Evolutionary conservation across 1,140 invertebrate genomes (phyloP).

Genomic region (Telenomus remus): DNA sequence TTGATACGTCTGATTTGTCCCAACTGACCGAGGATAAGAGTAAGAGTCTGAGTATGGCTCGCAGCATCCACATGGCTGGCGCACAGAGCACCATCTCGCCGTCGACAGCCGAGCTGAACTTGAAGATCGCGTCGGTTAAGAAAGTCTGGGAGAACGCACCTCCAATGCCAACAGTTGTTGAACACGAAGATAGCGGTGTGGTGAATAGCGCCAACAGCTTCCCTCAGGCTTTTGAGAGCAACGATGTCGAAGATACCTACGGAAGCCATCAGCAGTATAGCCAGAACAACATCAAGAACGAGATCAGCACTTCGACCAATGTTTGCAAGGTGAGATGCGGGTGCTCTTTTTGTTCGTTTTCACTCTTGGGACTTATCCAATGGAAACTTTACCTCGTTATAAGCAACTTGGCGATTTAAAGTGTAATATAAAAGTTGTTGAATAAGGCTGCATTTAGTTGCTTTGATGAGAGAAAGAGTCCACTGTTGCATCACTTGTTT

Average conservation of each 20-base stretch:
- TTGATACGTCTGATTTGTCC: slow-evolving; percentile 84
- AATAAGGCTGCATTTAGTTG: no score
- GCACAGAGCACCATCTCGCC: slow-evolving; percentile 80
- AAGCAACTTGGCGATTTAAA: no score
- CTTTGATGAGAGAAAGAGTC: neutral
- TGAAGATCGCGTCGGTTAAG: slow-evolving; percentile 95
- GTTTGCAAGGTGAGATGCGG: slow-evolving; percentile 81
- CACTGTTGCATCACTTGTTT: slow-evolving; percentile 29
- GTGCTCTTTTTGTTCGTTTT: neutral
- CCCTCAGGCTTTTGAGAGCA: slow-evolving; percentile 75
- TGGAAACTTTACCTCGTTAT: slow-evolving; percentile 3
- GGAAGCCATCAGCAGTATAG: slow-evolving; percentile 73
- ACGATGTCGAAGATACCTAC: slow-evolving; percentile 77
- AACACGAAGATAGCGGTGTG: slow-evolving; percentile 78
- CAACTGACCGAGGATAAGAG: slow-evolving; percentile 86
- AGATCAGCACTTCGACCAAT: slow-evolving; percentile 78
- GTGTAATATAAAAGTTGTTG: no score
- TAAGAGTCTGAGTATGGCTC: slow-evolving; percentile 79
- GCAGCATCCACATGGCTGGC: slow-evolving; percentile 79
- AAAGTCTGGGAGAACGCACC: slow-evolving; percentile 89
- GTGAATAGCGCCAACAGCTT: slow-evolving; percentile 75
- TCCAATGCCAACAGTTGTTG: slow-evolving; percentile 81
- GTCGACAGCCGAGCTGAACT: slow-evolving; percentile 90
- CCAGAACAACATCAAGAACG: slow-evolving; percentile 73
- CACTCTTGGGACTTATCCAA: slow-evolving; percentile 5